Percentiles rank a stretch among this genome's conserved stretches.
These are phyloP conservation scores for Bovichtus diacanthus DNA, from an alignment of 2,797 vertebrate species.

Conservation along the genomic window DNA sequence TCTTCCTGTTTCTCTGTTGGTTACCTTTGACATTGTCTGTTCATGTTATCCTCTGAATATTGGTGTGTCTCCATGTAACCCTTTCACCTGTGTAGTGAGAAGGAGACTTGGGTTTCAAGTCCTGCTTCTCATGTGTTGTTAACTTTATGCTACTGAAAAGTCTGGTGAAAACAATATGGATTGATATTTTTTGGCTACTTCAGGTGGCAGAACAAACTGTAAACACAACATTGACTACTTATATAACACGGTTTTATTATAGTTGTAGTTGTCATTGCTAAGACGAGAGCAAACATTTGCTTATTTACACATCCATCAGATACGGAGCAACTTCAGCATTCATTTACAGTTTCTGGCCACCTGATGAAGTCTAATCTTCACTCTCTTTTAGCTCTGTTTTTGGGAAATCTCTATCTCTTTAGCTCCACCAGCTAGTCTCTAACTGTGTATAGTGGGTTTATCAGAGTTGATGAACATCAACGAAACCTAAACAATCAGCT, in stretches of 20 bases:
- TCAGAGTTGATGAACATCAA: background rate
- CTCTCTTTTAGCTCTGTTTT: background rate
- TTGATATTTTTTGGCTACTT: too few species aligned
- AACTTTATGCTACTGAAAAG: background rate
- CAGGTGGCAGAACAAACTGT: background rate
- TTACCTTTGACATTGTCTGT: slow-evolving; percentile 22
- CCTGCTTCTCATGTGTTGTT: background rate
- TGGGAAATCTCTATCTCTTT: background rate
- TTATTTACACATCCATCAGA: background rate
- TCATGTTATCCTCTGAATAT: background rate
- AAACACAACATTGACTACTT: background rate
- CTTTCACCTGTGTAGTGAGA: background rate
- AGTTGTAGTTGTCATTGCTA: background rate
- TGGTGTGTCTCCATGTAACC: background rate
- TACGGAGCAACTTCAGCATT: too few species aligned
- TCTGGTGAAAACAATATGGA: background rate
- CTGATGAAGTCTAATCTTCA: background rate
- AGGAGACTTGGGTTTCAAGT: background rate
- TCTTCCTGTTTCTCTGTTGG: slow-evolving; percentile 9
- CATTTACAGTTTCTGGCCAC: background rate
- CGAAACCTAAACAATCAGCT: background rate
- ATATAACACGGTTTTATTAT: background rate
- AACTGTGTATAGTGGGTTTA: background rate
- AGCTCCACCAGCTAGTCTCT: background rate
- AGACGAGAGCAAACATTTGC: background rate